These are phyloP conservation scores for Collichthys lucidus DNA, from an alignment of 2,113 vertebrate species.

Conservation along the genomic window DNA sequence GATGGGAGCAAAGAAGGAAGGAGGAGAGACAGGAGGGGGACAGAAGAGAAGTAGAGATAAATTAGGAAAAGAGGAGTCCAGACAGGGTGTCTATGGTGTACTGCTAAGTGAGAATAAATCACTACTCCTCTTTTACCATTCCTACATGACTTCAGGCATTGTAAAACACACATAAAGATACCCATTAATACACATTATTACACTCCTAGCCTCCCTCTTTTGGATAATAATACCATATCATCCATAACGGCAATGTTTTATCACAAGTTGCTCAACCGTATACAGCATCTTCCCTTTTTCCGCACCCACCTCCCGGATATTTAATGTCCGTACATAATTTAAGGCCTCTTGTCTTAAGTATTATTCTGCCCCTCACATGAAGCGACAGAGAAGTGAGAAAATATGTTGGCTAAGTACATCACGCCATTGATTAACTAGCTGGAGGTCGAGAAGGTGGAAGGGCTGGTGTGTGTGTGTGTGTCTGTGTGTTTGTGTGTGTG, in stretches of 20 bases:
- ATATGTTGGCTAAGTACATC: slow-evolving; percentile 45
- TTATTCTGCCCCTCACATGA: slow-evolving; percentile 46
- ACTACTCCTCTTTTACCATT: slow-evolving; percentile 40
- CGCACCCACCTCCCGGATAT: slow-evolving; percentile 45
- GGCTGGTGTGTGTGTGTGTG: neutral
- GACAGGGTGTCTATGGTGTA: slow-evolving; percentile 37
- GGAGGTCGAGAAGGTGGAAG: slow-evolving; percentile 30
- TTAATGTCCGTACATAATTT: slow-evolving; percentile 62
- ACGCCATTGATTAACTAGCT: slow-evolving; percentile 63
- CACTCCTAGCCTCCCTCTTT: slow-evolving; percentile 40
- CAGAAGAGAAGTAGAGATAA: slow-evolving; percentile 6
- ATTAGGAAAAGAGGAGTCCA: slow-evolving; percentile 36
- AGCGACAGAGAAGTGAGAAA: slow-evolving; percentile 39
- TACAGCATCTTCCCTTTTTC: slow-evolving; percentile 25
- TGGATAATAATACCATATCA: slow-evolving; percentile 31
- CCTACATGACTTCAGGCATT: slow-evolving; percentile 49
- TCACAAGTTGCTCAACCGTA: slow-evolving; percentile 33
- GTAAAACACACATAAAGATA: slow-evolving; percentile 58
- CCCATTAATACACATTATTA: slow-evolving; percentile 62
- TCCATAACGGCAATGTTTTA: slow-evolving; percentile 43
- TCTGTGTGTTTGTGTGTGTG: neutral
- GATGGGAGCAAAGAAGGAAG: neutral
- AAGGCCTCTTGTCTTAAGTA: slow-evolving; percentile 53
- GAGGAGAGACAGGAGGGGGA: neutral
- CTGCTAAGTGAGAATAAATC: slow-evolving; percentile 58